Percentiles rank a stretch among this genome's conserved stretches.
Evolutionary conservation across 2,113 vertebrate species (phyloP).

Genomic region (Pampusana beccarii): DNA sequence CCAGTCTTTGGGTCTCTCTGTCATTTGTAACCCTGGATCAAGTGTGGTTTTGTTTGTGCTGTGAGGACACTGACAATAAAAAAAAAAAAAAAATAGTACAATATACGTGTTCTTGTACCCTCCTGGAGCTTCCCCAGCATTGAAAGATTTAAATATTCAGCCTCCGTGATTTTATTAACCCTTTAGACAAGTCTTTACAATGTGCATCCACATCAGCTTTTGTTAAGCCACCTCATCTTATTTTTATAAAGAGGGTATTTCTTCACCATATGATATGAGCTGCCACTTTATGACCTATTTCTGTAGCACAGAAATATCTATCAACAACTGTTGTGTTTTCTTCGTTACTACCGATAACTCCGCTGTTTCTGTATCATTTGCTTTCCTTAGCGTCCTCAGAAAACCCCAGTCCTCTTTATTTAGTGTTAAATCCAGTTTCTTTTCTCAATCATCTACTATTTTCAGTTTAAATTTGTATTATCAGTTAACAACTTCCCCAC

Average conservation of each 20-base stretch:
- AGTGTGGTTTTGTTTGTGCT: neutral
- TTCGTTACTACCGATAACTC: neutral
- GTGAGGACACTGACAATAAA: neutral
- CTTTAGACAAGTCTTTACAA: neutral
- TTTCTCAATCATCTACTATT: fast-evolving
- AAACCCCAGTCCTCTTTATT: neutral
- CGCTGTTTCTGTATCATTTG: neutral
- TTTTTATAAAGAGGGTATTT: neutral
- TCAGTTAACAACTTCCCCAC: neutral
- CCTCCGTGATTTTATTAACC: neutral
- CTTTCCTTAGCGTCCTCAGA: neutral
- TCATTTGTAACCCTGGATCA: neutral
- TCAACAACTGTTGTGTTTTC: neutral
- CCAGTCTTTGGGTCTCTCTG: neutral
- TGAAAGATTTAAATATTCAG: neutral
- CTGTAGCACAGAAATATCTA: neutral
- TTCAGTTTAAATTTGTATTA: neutral
- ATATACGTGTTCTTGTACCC: fast-evolving
- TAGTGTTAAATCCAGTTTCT: neutral
- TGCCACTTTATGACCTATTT: neutral
- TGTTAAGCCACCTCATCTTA: neutral
- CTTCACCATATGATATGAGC: neutral
- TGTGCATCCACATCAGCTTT: neutral
- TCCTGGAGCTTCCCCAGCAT: neutral
- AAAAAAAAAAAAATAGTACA: neutral